A percentile compares a stretch with the other conserved stretches of the same genome.
Evolutionary conservation across 2,113 vertebrate genomes (phyloP).

Genomic region (Potamarius usumacintae): DNA sequence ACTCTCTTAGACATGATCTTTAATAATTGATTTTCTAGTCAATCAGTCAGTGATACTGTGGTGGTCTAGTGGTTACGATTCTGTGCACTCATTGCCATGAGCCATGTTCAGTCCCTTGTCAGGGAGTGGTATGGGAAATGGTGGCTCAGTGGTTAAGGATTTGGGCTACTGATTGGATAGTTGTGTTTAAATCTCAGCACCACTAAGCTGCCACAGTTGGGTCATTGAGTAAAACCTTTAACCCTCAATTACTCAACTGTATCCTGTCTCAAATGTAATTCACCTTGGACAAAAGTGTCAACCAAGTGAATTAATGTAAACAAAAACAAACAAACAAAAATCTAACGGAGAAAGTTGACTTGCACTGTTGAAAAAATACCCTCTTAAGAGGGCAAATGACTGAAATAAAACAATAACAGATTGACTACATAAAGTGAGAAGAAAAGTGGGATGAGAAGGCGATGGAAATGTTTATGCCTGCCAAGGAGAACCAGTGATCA

Average conservation of each 20-base stretch:
- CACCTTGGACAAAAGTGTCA: neutral
- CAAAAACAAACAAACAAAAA: neutral
- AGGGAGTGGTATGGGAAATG: neutral
- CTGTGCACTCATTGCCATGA: neutral
- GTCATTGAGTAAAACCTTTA: neutral
- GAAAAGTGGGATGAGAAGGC: slow-evolving; percentile 15
- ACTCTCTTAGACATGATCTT: neutral
- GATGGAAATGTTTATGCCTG: slow-evolving; percentile 13
- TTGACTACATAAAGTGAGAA: neutral
- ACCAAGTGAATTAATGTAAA: neutral
- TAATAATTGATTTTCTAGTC: neutral
- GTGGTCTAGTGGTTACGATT: neutral
- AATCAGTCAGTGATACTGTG: neutral
- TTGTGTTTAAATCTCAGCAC: neutral
- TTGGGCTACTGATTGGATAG: neutral
- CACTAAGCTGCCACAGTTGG: neutral
- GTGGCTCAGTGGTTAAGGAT: neutral
- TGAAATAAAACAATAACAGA: neutral
- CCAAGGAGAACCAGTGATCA: slow-evolving; percentile 40
- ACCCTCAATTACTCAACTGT: neutral
- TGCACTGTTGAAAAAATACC: neutral
- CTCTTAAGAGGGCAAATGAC: neutral
- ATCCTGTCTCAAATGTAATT: neutral
- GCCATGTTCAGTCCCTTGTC: neutral
- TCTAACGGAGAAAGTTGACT: neutral